A percentile compares a stretch with the other conserved stretches of the same genome.
Conservation (phyloP, 2,888 invertebrate species). For the Ectobius pallidus region DNA sequence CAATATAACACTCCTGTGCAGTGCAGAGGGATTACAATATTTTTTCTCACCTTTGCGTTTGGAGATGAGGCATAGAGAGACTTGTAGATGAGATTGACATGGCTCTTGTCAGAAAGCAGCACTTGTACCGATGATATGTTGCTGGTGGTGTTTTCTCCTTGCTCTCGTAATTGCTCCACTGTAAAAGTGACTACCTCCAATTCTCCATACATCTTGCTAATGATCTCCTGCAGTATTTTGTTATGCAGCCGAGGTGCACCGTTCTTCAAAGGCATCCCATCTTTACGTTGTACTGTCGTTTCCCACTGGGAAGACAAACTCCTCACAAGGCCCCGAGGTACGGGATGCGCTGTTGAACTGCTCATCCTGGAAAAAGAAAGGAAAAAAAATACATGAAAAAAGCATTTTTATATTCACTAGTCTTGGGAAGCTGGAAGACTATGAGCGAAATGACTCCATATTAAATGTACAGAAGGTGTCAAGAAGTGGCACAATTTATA, state of each 20-base stretch:
- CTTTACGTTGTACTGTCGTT: not conserved
- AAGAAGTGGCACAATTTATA: no score
- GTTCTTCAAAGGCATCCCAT: not conserved
- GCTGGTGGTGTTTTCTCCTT: not conserved
- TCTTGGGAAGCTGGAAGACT: no score
- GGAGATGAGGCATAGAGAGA: not conserved
- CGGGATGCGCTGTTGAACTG: not conserved
- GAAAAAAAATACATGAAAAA: not conserved
- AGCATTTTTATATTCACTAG: no score
- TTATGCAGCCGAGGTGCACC: not conserved
- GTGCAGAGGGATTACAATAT: not conserved
- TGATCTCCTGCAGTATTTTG: not conserved
- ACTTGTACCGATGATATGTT: not conserved
- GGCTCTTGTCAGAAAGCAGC: not conserved
- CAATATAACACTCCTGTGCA: not conserved
- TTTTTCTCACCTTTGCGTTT: constrained; percentile 11
- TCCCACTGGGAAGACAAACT: not conserved
- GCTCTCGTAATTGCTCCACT: not conserved
- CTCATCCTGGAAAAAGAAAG: not conserved
- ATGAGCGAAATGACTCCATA: no score
- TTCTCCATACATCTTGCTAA: not conserved
- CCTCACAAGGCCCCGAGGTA: not conserved
- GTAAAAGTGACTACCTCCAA: constrained; percentile 8
- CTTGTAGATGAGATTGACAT: constrained; percentile 14
- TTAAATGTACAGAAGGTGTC: no score